Evolutionary conservation across 2,888 invertebrate genomes (phyloP).

Genomic region (Ornithoptera alexandrae): DNA sequence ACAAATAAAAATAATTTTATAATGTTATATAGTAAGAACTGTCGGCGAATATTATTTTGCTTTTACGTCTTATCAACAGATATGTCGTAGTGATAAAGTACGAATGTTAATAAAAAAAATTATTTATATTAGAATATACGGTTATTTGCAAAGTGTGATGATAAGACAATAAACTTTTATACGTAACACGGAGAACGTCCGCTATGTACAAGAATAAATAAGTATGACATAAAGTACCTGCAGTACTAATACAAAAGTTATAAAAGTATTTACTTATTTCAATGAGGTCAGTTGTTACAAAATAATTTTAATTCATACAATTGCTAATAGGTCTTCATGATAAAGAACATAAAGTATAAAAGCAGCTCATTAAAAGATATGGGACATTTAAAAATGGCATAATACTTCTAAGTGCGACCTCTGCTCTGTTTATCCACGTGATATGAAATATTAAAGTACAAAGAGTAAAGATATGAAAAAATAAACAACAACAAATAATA

Average conservation of each 20-base stretch:
- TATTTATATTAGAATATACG: no score
- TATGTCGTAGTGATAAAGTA: no score
- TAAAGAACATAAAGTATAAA: neutral
- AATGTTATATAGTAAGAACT: no score
- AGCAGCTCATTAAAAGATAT: conserved; percentile 3
- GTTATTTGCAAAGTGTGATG: no score
- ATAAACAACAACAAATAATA: neutral
- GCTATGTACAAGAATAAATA: no score
- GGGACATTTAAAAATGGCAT: neutral
- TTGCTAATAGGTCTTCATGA: neutral
- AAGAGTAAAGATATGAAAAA: neutral
- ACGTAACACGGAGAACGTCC: no score
- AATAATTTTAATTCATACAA: neutral
- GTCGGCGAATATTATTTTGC: no score
- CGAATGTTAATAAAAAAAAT: no score
- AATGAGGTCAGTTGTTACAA: neutral
- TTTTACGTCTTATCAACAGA: no score
- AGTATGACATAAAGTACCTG: neutral
- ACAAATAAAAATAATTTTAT: no score
- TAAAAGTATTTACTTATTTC: neutral
- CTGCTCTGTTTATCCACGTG: neutral
- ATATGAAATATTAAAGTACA: conserved; percentile 5
- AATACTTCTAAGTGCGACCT: neutral
- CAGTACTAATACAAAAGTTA: no score
- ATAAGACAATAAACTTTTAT: no score